Evolutionary conservation across 2,113 vertebrate species (phyloP).

Genomic region (Channa argus): DNA sequence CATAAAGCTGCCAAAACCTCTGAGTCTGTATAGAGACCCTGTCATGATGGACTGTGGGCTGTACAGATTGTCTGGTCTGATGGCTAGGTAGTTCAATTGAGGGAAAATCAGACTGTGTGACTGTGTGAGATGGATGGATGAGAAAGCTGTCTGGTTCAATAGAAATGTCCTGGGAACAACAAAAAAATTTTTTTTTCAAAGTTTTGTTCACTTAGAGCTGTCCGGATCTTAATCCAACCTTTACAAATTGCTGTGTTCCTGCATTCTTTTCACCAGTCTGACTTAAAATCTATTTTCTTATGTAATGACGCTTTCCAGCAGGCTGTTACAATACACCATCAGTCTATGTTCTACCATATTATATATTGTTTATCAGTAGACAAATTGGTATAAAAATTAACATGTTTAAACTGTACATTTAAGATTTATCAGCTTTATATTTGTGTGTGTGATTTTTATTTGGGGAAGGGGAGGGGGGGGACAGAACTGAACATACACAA

Average conservation of each 20-base stretch:
- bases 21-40: constrained; percentile 3
- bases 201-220: background rate
- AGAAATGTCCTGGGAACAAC: too few relatives aligned
- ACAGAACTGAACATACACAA: too few relatives aligned
- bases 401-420: too few relatives aligned
- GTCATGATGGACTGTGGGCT: background rate
- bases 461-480: too few relatives aligned
- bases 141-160: too few relatives aligned
- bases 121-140: background rate
- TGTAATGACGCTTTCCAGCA: background rate
- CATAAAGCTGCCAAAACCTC: constrained; percentile 17
- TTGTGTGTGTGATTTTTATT: too few relatives aligned
- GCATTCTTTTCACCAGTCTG: background rate
- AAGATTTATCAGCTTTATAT: too few relatives aligned
- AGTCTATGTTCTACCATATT: too few relatives aligned
- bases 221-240: background rate
- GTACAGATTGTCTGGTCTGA: constrained; percentile 12
- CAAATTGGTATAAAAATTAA: too few relatives aligned
- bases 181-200: too few relatives aligned
- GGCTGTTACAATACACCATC: too few relatives aligned
- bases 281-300: background rate
- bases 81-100: background rate
- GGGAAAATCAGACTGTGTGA: background rate
- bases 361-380: too few relatives aligned
- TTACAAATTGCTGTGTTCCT: background rate